A percentile compares a stretch with the other conserved stretches of the same genome.
Conservation (phyloP, 1,140 invertebrate genomes). For the Cotesia vestalis region DNA sequence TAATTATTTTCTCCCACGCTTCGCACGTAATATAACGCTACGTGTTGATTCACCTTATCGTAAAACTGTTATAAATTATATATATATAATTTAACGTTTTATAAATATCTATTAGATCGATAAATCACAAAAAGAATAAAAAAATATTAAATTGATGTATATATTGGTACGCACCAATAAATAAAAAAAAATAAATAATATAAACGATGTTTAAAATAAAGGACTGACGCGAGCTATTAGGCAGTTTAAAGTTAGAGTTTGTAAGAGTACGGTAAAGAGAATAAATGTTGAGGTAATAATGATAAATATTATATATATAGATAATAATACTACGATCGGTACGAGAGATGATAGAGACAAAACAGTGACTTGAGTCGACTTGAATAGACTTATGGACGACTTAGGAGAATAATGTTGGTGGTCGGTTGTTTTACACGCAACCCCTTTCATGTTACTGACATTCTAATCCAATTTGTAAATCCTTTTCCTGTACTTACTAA, state of each 20-base stretch:
- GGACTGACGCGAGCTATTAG: too few relatives aligned
- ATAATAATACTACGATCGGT: background rate
- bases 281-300: too few relatives aligned
- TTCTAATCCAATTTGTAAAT: constrained; percentile 59
- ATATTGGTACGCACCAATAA: background rate
- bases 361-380: constrained; percentile 30
- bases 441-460: constrained; percentile 41
- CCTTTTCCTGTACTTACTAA: constrained; percentile 30
- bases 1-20: background rate
- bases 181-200: too few relatives aligned
- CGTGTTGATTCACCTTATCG: too few relatives aligned
- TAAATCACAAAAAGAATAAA: too few relatives aligned
- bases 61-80: too few relatives aligned
- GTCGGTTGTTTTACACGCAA: constrained; percentile 52
- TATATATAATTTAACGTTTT: too few relatives aligned
- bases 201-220: too few relatives aligned
- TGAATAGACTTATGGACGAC: constrained; percentile 47
- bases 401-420: constrained; percentile 36
- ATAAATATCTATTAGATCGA: constrained; percentile 37
- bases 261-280: too few relatives aligned
- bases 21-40: too few relatives aligned
- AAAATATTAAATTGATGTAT: constrained; percentile 2
- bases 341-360: constrained; percentile 27
- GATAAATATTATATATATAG: too few relatives aligned
- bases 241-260: background rate